Evolutionary conservation across 2,797 vertebrate genomes (phyloP).

Genomic region (Gobionotothen gibberifrons): DNA sequence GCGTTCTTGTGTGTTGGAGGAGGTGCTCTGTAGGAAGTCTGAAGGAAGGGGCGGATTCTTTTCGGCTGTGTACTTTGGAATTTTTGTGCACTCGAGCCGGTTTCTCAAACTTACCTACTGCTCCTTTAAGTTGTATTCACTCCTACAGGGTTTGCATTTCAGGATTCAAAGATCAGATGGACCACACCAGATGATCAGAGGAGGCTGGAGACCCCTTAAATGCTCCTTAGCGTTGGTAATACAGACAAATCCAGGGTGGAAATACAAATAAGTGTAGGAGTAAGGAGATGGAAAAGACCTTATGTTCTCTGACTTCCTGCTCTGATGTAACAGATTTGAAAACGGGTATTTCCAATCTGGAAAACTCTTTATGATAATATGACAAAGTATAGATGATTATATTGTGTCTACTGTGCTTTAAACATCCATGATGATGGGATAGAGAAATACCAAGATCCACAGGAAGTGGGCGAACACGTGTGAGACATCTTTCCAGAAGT

Average conservation of each 20-base stretch:
- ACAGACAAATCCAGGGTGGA: slow-evolving; percentile 37
- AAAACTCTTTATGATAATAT: slow-evolving; percentile 42
- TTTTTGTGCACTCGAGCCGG: too few relatives aligned
- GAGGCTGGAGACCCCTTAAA: slow-evolving; percentile 17
- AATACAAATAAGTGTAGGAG: slow-evolving; percentile 55
- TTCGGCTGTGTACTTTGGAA: too few relatives aligned
- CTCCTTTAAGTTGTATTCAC: slow-evolving; percentile 21
- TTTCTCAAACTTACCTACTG: too few relatives aligned
- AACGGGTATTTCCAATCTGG: slow-evolving; percentile 54
- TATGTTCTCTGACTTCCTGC: slow-evolving; percentile 61
- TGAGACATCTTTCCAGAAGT: slow-evolving; percentile 55
- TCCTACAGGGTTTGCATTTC: slow-evolving; percentile 27
- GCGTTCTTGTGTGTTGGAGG: too few relatives aligned
- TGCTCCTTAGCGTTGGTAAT: slow-evolving; percentile 12
- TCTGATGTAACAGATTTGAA: slow-evolving; percentile 47
- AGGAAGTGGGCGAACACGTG: slow-evolving; percentile 67
- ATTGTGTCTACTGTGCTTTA: slow-evolving; percentile 36
- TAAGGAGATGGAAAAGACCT: slow-evolving; percentile 52
- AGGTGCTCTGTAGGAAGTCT: too few relatives aligned
- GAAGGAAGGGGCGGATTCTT: too few relatives aligned
- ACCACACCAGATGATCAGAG: slow-evolving; percentile 41
- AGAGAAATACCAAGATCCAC: slow-evolving; percentile 52
- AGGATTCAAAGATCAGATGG: slow-evolving; percentile 45
- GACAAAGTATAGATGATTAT: slow-evolving; percentile 11
- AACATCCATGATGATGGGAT: slow-evolving; percentile 16